These are phyloP conservation scores for Diogma glabrata DNA, from an alignment of 2,888 invertebrate species.

Conservation along the genomic window DNA sequence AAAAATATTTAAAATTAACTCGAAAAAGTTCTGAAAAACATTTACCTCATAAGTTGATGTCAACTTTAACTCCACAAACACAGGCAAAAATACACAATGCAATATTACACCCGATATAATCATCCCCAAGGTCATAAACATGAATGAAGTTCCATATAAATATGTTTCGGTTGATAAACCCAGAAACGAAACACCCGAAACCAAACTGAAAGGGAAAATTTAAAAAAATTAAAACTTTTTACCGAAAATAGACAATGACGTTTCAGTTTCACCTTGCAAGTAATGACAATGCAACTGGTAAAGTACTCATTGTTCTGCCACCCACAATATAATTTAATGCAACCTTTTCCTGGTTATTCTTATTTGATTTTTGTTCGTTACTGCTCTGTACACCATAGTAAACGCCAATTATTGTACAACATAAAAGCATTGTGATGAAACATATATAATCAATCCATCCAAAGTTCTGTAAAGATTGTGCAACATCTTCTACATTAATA, in stretches of 20 bases:
- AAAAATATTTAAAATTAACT: too few species aligned
- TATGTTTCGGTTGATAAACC: conserved; percentile 65
- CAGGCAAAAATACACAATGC: conserved; percentile 52
- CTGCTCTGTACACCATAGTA: not conserved
- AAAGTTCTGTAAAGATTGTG: too few species aligned
- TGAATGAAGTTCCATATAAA: conserved; percentile 63
- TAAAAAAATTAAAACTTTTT: conserved; percentile 18
- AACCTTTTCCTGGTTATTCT: conserved; percentile 18
- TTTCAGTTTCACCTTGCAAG: too few species aligned
- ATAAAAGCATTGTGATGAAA: not conserved
- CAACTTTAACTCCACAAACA: conserved; percentile 54
- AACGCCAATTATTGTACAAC: not conserved
- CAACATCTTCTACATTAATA: too few species aligned
- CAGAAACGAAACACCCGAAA: conserved; percentile 52
- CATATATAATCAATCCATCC: not conserved
- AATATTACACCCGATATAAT: conserved; percentile 42
- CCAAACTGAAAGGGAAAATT: too few species aligned
- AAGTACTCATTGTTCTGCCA: conserved; percentile 50
- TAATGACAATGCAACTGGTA: conserved; percentile 59
- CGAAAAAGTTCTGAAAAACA: too few species aligned
- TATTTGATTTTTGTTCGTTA: not conserved
- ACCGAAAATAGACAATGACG: too few species aligned
- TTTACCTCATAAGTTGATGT: conserved; percentile 71
- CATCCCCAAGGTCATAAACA: conserved; percentile 40
- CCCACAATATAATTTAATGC: conserved; percentile 54